These are phyloP conservation scores for Hephaestus fuliginosus DNA, from an alignment of 2,797 vertebrate genomes.

Conservation along the genomic window DNA sequence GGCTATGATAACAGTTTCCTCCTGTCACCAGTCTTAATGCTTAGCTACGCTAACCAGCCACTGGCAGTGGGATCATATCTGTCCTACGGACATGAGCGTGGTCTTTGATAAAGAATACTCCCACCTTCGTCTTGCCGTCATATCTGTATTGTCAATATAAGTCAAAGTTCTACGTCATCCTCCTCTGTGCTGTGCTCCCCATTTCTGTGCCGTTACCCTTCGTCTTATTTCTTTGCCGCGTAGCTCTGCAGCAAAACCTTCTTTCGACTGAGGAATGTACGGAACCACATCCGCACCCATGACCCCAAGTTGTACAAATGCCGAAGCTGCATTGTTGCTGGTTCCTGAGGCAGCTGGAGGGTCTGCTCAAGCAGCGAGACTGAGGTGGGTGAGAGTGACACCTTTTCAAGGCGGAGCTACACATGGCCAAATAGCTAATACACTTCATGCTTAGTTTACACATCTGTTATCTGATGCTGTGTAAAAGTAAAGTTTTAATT, in stretches of 20 bases:
- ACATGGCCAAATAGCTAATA: not conserved
- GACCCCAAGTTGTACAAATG: constrained; percentile 89
- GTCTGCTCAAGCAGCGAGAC: constrained; percentile 12
- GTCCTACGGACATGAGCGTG: not conserved
- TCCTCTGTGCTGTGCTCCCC: not conserved
- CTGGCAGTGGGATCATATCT: not conserved
- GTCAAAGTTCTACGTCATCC: not conserved
- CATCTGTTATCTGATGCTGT: not conserved
- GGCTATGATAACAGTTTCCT: not conserved
- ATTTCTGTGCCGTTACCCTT: constrained; percentile 1
- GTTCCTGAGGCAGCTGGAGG: constrained; percentile 74
- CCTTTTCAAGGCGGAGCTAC: not conserved
- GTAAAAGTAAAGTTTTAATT: not conserved
- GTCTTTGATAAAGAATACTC: too few relatives aligned
- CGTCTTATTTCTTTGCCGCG: not conserved
- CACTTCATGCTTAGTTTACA: not conserved
- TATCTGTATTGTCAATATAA: too few relatives aligned
- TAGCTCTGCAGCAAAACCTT: constrained; percentile 90
- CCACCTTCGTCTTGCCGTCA: too few relatives aligned
- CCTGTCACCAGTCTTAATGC: not conserved
- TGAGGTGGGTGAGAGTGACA: constrained; percentile 51
- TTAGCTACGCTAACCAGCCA: not conserved
- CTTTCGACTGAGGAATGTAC: constrained; percentile 88
- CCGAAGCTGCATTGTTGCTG: constrained; percentile 82
- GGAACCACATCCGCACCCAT: constrained; percentile 88